These are phyloP conservation scores for Craseonycteris thonglongyai DNA, from an alignment of 2,113 vertebrate species.

Conservation along the genomic window DNA sequence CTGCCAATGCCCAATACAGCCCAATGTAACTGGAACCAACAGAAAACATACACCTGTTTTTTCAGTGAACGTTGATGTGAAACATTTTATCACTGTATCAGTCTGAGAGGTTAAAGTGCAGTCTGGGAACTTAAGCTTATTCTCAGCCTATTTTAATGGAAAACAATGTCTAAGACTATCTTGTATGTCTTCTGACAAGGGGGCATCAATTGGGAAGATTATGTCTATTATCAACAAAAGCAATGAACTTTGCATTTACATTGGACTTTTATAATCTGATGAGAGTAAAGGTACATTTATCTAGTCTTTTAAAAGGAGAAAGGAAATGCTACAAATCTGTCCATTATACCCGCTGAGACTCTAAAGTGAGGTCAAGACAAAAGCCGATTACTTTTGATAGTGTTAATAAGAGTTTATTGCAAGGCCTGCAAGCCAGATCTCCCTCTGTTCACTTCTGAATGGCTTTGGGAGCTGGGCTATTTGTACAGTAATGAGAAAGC, in stretches of 20 bases:
- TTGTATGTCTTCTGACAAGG: background rate
- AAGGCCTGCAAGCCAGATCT: constrained; percentile 42
- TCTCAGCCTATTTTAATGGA: background rate
- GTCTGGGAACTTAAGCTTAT: constrained; percentile 54
- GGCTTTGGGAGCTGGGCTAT: constrained; percentile 55
- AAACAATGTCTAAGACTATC: constrained; percentile 49
- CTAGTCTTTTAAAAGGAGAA: constrained; percentile 60
- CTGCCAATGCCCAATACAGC: background rate
- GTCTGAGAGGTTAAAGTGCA: constrained; percentile 23
- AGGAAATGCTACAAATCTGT: constrained; percentile 56
- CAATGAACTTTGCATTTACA: constrained; percentile 69
- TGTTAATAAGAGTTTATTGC: constrained; percentile 70
- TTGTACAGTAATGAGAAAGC: constrained; percentile 68
- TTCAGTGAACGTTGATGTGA: background rate
- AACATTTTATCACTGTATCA: background rate
- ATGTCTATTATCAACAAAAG: constrained; percentile 46
- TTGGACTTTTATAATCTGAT: constrained; percentile 58
- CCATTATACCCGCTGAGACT: constrained; percentile 64
- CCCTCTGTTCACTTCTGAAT: constrained; percentile 47
- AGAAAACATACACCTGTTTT: background rate
- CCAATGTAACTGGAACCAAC: background rate
- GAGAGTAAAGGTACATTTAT: constrained; percentile 53
- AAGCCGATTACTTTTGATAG: constrained; percentile 69
- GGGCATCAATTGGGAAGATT: constrained; percentile 51
- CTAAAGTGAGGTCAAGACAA: constrained; percentile 71